phyloP scores from a whole-genome alignment of 2,888 invertebrate genomes.

The Schizotus pectinicornis region DNA sequence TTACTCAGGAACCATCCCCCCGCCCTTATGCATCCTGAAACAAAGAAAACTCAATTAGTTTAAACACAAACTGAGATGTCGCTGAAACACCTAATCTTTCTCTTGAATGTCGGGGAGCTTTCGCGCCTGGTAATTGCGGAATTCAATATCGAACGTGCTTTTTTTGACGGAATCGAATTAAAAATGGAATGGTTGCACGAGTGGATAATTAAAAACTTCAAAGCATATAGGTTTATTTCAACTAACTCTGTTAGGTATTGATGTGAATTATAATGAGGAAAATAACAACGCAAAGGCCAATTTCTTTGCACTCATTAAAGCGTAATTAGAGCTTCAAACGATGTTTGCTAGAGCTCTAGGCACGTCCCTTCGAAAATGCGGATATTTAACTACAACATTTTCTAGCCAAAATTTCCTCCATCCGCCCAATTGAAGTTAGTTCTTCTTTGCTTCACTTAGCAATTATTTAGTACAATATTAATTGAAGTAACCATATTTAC shows the following conservation, averaged over 20 bases:
- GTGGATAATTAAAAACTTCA: no score
- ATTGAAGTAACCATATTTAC: no score
- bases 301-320: not conserved
- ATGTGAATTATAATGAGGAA: not conserved
- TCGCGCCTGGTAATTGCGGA: not conserved
- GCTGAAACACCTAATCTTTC: not conserved
- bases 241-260: no score
- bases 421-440: no score
- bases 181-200: no score
- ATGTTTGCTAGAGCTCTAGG: not conserved
- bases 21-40: constrained; percentile 44
- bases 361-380: not conserved
- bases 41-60: constrained; percentile 31
- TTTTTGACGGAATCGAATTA: no score
- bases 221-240: no score
- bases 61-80: constrained; percentile 1
- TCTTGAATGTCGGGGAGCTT: no score
- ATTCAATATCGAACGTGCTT: no score
- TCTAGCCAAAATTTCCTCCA: not conserved
- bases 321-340: constrained; percentile 2
- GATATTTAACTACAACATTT: not conserved
- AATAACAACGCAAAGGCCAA: not conserved
- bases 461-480: no score
- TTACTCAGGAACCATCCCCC: constrained; percentile 43
- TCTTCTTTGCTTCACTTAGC: no score